phyloP scores from a whole-genome alignment of 1,140 invertebrate genomes.

The Aphelinus atriplicis region DNA sequence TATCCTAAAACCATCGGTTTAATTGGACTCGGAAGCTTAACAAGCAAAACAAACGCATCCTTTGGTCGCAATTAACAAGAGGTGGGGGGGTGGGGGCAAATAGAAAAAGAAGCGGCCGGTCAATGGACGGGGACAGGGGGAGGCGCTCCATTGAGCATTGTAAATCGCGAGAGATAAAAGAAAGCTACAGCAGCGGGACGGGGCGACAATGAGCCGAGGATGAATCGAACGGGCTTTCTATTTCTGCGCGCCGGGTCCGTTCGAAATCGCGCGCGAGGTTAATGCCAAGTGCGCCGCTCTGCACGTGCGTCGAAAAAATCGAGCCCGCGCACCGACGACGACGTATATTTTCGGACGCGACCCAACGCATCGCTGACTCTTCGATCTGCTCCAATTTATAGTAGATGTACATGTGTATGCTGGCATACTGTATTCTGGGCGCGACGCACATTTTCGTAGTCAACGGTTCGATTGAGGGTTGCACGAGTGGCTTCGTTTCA shows the following conservation, averaged over 20 bases:
- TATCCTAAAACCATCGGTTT: conserved; percentile 1
- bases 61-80: conserved; percentile 3
- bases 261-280: not conserved
- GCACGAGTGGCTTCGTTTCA: no score
- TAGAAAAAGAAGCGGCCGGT: not conserved
- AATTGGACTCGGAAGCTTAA: not conserved
- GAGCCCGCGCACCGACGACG: no score
- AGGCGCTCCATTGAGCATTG: conserved; percentile 2
- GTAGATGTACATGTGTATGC: no score
- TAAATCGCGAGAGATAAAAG: not conserved
- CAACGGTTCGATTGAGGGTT: no score
- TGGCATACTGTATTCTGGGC: no score
- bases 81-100: no score
- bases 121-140: not conserved
- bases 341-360: no score
- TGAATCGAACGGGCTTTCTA: conserved; percentile 6
- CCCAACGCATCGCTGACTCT: no score
- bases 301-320: not conserved
- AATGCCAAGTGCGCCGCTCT: conserved; percentile 21
- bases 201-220: not conserved
- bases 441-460: no score
- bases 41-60: conserved; percentile 9
- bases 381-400: no score
- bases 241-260: conserved; percentile 1
- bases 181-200: conserved; percentile 3